These are phyloP conservation scores for Carterocephalus palaemon DNA, from an alignment of 2,888 invertebrate genomes.

Conservation along the genomic window DNA sequence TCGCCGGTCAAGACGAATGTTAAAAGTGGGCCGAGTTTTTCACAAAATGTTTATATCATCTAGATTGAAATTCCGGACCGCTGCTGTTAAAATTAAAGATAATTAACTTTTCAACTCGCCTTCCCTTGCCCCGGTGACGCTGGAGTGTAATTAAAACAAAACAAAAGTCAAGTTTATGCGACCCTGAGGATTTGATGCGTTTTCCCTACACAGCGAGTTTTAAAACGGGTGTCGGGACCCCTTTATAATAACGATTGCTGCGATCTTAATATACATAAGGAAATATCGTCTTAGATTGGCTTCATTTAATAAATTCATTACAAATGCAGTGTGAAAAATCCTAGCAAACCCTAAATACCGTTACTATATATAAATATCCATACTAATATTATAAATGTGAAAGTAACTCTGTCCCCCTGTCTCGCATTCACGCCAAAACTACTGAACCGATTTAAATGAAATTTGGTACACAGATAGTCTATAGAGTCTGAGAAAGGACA, in stretches of 20 bases:
- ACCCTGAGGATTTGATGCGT: slow-evolving; percentile 55
- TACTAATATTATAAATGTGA: too few relatives aligned
- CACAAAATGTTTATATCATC: slow-evolving; percentile 40
- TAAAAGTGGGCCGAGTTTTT: slow-evolving; percentile 19
- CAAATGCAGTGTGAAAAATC: too few relatives aligned
- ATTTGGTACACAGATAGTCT: too few relatives aligned
- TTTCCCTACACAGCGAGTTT: slow-evolving; percentile 33
- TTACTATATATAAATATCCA: too few relatives aligned
- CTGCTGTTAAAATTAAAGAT: slow-evolving; percentile 67
- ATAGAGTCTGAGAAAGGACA: too few relatives aligned
- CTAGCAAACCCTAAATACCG: too few relatives aligned
- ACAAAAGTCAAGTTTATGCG: slow-evolving; percentile 65
- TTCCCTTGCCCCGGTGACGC: slow-evolving; percentile 45
- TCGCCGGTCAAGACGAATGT: neutral
- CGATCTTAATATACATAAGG: too few relatives aligned
- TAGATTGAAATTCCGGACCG: slow-evolving; percentile 43
- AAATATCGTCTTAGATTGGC: too few relatives aligned
- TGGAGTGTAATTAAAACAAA: slow-evolving; percentile 66
- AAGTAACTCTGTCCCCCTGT: too few relatives aligned
- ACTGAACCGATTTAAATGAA: too few relatives aligned
- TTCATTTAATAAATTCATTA: too few relatives aligned
- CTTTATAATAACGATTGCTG: neutral
- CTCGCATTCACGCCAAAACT: too few relatives aligned
- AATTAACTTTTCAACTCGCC: slow-evolving; percentile 68
- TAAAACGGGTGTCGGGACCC: neutral